phyloP scores from a whole-genome alignment of 2,113 vertebrate species.

The Syngnathoides biaculeatus region DNA sequence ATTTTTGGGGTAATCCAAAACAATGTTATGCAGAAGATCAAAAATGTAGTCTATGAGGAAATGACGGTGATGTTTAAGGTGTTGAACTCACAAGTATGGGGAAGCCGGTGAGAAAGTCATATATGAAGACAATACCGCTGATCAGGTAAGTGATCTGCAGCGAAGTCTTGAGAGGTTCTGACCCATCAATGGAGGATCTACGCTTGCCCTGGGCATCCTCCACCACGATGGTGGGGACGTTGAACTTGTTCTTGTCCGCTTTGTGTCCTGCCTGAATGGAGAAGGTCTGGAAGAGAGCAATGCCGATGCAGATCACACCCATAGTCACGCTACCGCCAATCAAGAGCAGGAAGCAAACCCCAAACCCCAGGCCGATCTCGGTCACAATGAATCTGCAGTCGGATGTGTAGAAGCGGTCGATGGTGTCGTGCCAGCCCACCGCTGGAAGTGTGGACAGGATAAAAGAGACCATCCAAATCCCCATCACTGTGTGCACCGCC shows the following conservation, averaged over 20 bases:
- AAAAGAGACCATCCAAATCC: constrained; percentile 96
- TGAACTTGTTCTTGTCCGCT: constrained; percentile 78
- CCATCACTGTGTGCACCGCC: constrained; percentile 90
- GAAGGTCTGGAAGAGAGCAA: constrained; percentile 89
- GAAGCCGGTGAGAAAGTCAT: constrained; percentile 88
- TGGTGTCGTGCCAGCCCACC: constrained; percentile 91
- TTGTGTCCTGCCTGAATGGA: constrained; percentile 74
- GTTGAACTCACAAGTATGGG: constrained; percentile 85
- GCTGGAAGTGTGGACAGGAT: constrained; percentile 88
- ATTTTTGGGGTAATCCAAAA: no score
- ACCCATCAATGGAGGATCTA: constrained; percentile 88
- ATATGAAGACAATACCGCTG: constrained; percentile 86
- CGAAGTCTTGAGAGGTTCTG: constrained; percentile 84
- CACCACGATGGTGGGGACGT: constrained; percentile 89
- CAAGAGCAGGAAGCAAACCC: constrained; percentile 88
- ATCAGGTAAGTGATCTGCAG: constrained; percentile 90
- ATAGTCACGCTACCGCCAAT: constrained; percentile 85
- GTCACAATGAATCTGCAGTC: constrained; percentile 92
- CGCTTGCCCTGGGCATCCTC: constrained; percentile 90
- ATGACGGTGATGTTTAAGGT: background rate
- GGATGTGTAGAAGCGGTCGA: constrained; percentile 83
- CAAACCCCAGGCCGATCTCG: constrained; percentile 90
- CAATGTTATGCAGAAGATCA: background rate
- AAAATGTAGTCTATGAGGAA: background rate
- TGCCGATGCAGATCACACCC: constrained; percentile 85